phyloP scores from a whole-genome alignment of 2,113 vertebrate genomes.

The Chaenocephalus aceratus region DNA sequence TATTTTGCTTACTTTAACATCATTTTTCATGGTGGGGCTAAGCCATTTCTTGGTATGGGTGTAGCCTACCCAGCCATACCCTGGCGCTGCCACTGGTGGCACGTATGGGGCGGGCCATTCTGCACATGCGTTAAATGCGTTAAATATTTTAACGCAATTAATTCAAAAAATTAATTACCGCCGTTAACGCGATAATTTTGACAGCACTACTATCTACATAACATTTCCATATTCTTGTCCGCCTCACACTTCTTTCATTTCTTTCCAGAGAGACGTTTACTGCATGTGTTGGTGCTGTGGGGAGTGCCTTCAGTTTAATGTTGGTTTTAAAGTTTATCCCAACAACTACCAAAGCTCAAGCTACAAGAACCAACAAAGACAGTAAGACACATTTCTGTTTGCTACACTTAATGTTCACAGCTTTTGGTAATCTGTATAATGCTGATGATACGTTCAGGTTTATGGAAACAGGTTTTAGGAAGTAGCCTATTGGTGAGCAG shows the following conservation, averaged over 20 bases:
- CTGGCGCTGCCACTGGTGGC: no score
- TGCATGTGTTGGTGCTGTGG: constrained; percentile 78
- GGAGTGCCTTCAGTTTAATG: constrained; percentile 82
- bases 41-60: no score
- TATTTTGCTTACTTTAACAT: no score
- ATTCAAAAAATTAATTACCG: no score
- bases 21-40: no score
- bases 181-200: no score
- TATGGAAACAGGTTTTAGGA: not conserved
- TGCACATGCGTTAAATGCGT: no score
- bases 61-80: no score
- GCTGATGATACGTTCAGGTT: not conserved
- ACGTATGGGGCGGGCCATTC: no score
- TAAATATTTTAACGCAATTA: no score
- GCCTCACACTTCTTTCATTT: not conserved
- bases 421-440: not conserved
- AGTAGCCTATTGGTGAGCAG: not conserved
- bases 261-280: constrained; percentile 85
- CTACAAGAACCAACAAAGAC: constrained; percentile 17
- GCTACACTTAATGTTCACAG: not conserved
- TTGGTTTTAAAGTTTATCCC: constrained; percentile 89
- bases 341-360: constrained; percentile 81
- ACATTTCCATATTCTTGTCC: not conserved
- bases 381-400: constrained; percentile 73
- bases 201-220: no score